Conservation (phyloP, 2,113 vertebrate species). For the Lichenostomus cassidix region DNA sequence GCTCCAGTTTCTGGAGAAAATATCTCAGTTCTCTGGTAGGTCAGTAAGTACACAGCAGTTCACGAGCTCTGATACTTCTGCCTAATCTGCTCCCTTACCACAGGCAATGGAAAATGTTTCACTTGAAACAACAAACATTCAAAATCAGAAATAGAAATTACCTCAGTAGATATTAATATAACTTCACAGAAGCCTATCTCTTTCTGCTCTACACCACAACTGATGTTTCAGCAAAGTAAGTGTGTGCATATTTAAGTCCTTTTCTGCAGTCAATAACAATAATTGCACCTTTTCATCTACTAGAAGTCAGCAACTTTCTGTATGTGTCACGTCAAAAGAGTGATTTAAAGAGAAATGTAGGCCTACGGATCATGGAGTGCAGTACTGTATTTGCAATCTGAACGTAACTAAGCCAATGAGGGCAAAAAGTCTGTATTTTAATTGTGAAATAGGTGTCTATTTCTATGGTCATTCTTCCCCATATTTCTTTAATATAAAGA, state of each 20-base stretch:
- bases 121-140: slow-evolving; percentile 56
- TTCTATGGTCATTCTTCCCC: background rate
- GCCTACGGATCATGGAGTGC: background rate
- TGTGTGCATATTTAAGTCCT: background rate
- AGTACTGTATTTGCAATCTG: background rate
- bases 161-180: slow-evolving; percentile 38
- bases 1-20: slow-evolving; percentile 33
- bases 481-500: background rate
- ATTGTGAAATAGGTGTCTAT: background rate
- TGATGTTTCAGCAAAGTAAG: background rate
- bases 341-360: background rate
- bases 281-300: background rate
- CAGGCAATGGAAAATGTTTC: slow-evolving; percentile 60
- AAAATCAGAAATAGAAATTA: slow-evolving; percentile 60
- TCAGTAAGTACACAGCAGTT: slow-evolving; percentile 22
- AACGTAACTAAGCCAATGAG: background rate
- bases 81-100: slow-evolving; percentile 33
- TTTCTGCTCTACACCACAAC: background rate
- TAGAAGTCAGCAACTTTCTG: background rate
- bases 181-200: slow-evolving; percentile 17
- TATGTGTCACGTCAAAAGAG: background rate
- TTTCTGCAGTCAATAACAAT: background rate
- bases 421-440: background rate
- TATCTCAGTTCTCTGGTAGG: background rate
- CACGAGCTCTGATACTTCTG: slow-evolving; percentile 5